Percentiles rank a stretch among this genome's conserved stretches.
These are phyloP conservation scores for Oreocharis arfaki DNA, from an alignment of 2,113 vertebrate species.

Conservation along the genomic window DNA sequence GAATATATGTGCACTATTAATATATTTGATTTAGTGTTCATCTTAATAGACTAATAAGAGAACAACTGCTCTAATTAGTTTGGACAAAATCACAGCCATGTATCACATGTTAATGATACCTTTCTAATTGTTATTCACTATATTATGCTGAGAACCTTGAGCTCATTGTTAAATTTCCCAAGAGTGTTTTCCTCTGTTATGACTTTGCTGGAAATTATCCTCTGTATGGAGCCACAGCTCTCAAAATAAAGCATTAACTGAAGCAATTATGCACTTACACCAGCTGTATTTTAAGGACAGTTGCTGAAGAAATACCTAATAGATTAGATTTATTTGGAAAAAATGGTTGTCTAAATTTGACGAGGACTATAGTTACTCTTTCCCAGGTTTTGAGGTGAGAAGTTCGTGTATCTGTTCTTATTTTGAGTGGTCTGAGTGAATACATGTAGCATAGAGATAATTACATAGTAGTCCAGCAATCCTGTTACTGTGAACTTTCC, in stretches of 20 bases:
- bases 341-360: not conserved
- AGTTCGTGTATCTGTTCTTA: not conserved
- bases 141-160: conserved; percentile 24
- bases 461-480: not conserved
- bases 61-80: conserved; percentile 2
- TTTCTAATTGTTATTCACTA: conserved; percentile 35
- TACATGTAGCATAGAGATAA: not conserved
- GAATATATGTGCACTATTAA: not conserved
- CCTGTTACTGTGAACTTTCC: not conserved
- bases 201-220: conserved; percentile 24
- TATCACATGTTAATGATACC: conserved; percentile 28
- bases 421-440: not conserved
- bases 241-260: conserved; percentile 61
- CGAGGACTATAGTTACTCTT: not conserved
- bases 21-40: not conserved
- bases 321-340: not conserved
- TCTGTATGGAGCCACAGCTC: conserved; percentile 31
- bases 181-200: conserved; percentile 43
- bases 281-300: conserved; percentile 44
- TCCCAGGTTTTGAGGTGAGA: not conserved
- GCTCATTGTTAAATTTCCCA: conserved; percentile 21
- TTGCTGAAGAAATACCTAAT: conserved; percentile 21
- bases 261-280: conserved; percentile 60
- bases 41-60: not conserved
- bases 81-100: conserved; percentile 29